A percentile compares a stretch with the other conserved stretches of the same genome.
phyloP scores from a whole-genome alignment of 2,888 invertebrate species.

The Perizoma affinitatum region DNA sequence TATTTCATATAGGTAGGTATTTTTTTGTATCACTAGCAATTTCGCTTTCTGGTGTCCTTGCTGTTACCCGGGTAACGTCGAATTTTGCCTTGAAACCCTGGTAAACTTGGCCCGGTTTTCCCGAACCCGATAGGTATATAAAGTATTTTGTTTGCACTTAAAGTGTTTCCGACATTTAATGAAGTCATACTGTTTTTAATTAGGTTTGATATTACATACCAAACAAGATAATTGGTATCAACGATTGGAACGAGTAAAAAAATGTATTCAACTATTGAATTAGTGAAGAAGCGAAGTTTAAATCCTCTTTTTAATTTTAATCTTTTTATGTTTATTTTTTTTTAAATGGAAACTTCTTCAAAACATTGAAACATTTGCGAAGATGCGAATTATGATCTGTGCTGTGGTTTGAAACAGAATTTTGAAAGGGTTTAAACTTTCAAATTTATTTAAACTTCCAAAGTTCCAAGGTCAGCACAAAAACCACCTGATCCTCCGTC shows the following conservation, averaged over 20 bases:
- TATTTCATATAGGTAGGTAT: not conserved
- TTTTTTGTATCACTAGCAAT: slow-evolving; percentile 2
- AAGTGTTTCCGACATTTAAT: not conserved
- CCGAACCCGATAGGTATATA: slow-evolving; percentile 8
- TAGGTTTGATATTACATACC: not conserved
- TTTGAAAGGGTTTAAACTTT: too few relatives aligned
- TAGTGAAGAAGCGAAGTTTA: too few relatives aligned
- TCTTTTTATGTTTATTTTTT: too few relatives aligned
- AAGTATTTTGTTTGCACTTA: slow-evolving; percentile 3
- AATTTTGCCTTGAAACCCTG: slow-evolving; percentile 40
- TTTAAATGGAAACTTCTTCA: too few relatives aligned
- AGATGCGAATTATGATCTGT: too few relatives aligned
- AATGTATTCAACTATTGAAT: too few relatives aligned
- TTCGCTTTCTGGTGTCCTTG: slow-evolving; percentile 30
- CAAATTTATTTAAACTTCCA: not conserved
- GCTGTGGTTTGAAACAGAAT: too few relatives aligned
- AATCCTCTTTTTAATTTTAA: too few relatives aligned
- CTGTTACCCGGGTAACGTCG: slow-evolving; percentile 35
- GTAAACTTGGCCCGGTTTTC: slow-evolving; percentile 44
- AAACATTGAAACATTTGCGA: too few relatives aligned
- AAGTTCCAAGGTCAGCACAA: slow-evolving; percentile 12
- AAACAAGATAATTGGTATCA: too few relatives aligned
- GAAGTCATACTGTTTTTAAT: not conserved
- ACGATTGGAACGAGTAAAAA: too few relatives aligned
- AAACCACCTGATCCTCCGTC: slow-evolving; percentile 5